phyloP scores from a whole-genome alignment of 2,888 invertebrate genomes.

The Parelbella ahira region DNA sequence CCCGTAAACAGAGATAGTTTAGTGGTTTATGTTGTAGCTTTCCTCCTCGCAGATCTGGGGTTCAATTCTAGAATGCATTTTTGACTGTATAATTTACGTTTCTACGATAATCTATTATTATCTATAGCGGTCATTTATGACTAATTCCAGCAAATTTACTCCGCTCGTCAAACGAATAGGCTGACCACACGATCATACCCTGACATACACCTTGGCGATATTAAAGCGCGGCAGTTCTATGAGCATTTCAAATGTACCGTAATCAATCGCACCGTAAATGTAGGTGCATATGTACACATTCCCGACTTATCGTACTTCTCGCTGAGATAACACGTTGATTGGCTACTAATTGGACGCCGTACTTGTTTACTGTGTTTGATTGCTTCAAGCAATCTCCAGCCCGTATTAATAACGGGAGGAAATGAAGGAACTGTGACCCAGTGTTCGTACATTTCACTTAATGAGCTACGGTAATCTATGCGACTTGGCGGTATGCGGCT shows the following conservation, averaged over 20 bases:
- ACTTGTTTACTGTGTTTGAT: conserved; percentile 17
- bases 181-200: too few species aligned
- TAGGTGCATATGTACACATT: not conserved
- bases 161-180: too few species aligned
- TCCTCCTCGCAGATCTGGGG: too few species aligned
- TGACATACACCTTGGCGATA: too few species aligned
- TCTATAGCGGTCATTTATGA: too few species aligned
- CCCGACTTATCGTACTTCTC: conserved; percentile 14
- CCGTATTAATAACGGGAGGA: conserved; percentile 19
- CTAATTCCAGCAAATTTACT: too few species aligned
- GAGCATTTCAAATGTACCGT: not conserved
- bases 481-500: not conserved
- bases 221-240: too few species aligned
- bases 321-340: conserved; percentile 11
- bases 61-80: too few species aligned
- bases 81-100: too few species aligned
- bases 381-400: conserved; percentile 15
- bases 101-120: too few species aligned
- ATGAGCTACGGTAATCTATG: conserved; percentile 14
- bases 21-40: too few species aligned
- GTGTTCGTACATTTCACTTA: conserved; percentile 19
- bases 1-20: too few species aligned
- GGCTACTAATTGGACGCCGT: conserved; percentile 18
- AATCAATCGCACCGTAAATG: conserved; percentile 3
- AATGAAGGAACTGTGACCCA: conserved; percentile 19